Percentiles rank a stretch among this genome's conserved stretches.
These are phyloP conservation scores for Acronicta leporina DNA, from an alignment of 2,888 invertebrate genomes.

Conservation along the genomic window DNA sequence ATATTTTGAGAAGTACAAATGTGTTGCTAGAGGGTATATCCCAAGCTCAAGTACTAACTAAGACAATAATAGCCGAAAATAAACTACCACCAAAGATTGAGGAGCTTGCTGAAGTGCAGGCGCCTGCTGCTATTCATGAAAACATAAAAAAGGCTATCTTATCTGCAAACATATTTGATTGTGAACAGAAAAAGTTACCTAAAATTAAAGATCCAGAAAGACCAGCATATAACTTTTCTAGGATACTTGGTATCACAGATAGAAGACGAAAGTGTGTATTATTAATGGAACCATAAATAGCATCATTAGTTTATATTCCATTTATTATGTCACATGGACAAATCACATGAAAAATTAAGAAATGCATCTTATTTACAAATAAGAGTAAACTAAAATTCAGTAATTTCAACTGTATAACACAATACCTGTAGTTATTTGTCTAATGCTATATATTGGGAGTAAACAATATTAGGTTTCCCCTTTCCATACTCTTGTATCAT, in stretches of 20 bases:
- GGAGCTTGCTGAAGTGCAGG: conserved; percentile 83
- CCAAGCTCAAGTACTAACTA: conserved; percentile 95
- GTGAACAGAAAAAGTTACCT: conserved; percentile 93
- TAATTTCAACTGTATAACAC: too few species aligned
- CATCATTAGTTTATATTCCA: too few species aligned
- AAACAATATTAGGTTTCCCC: too few species aligned
- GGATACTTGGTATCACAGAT: conserved; percentile 93
- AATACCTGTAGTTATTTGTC: too few species aligned
- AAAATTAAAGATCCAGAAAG: conserved; percentile 91
- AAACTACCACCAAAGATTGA: conserved; percentile 90
- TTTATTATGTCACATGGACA: too few species aligned
- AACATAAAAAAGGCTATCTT: conserved; percentile 90
- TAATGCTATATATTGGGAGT: too few species aligned
- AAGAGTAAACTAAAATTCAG: too few species aligned
- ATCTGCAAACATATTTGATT: conserved; percentile 92
- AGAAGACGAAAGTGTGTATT: conserved; percentile 91
- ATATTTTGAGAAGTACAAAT: conserved; percentile 89
- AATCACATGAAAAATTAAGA: too few species aligned
- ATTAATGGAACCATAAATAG: too few species aligned
- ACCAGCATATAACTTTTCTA: conserved; percentile 92
- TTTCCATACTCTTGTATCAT: too few species aligned
- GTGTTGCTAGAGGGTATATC: conserved; percentile 92
- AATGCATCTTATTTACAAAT: too few species aligned
- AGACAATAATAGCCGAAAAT: conserved; percentile 91
- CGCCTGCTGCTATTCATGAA: conserved; percentile 87